These are phyloP conservation scores for Babyrousa celebensis DNA, from an alignment of 2,797 vertebrate genomes.

Conservation along the genomic window DNA sequence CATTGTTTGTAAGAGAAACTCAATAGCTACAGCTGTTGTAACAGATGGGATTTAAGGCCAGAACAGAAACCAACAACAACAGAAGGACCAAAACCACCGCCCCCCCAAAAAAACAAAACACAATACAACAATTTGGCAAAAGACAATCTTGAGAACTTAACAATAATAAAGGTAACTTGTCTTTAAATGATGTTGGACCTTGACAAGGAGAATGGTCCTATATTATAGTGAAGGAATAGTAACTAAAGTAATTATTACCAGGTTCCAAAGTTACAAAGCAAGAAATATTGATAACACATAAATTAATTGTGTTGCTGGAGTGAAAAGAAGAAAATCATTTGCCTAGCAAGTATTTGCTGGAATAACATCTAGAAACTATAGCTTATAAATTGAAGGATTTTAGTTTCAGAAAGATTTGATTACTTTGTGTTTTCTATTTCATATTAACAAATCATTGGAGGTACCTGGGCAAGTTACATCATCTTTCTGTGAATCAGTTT, in stretches of 20 bases:
- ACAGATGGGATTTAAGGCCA: neutral
- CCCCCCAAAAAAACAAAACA: too few species aligned
- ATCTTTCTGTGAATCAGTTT: neutral
- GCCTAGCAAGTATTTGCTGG: neutral
- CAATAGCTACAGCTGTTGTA: neutral
- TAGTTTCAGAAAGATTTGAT: neutral
- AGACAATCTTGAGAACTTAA: neutral
- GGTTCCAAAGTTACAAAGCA: neutral
- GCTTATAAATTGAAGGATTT: neutral
- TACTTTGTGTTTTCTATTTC: neutral
- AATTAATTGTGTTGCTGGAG: neutral
- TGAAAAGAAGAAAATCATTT: neutral
- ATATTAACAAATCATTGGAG: neutral
- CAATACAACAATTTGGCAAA: neutral
- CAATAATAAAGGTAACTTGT: neutral
- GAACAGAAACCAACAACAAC: neutral
- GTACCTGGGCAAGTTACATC: neutral
- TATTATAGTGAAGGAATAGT: neutral
- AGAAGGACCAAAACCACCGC: neutral
- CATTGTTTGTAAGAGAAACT: slow-evolving; percentile 2
- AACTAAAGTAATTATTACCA: neutral
- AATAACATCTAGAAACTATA: neutral
- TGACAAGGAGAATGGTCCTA: neutral
- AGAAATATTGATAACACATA: neutral
- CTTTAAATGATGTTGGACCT: neutral